Evolutionary conservation across 2,797 vertebrate genomes (phyloP).

Genomic region (Tapirus indicus): DNA sequence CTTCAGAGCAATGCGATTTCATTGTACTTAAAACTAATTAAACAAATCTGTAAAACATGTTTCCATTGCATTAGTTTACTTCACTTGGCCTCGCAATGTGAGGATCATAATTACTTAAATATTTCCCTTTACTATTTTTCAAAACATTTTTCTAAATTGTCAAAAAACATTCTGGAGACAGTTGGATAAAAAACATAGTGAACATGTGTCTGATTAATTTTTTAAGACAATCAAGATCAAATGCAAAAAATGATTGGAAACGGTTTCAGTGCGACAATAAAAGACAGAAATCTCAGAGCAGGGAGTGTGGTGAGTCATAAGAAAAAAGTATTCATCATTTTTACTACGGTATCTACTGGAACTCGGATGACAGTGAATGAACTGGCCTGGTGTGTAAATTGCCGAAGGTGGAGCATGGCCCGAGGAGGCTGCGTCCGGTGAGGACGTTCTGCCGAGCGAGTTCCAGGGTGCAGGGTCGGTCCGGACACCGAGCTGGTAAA

Average conservation of each 20-base stretch:
- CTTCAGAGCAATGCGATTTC: slow-evolving; percentile 73
- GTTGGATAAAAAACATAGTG: slow-evolving; percentile 85
- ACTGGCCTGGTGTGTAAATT: neutral
- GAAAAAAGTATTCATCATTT: slow-evolving; percentile 55
- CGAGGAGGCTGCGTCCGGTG: neutral
- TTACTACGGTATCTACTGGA: slow-evolving; percentile 48
- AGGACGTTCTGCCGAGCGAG: neutral
- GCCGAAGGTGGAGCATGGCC: neutral
- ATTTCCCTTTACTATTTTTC: slow-evolving; percentile 88
- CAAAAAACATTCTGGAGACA: slow-evolving; percentile 88
- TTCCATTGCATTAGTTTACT: slow-evolving; percentile 85
- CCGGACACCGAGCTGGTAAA: slow-evolving; percentile 85
- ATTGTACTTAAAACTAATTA: slow-evolving; percentile 87
- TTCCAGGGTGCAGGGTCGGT: neutral
- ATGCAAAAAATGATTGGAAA: slow-evolving; percentile 81
- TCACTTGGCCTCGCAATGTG: slow-evolving; percentile 83
- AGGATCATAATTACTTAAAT: slow-evolving; percentile 87
- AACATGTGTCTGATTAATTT: slow-evolving; percentile 90
- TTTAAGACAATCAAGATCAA: slow-evolving; percentile 88
- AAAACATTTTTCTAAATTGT: slow-evolving; percentile 88
- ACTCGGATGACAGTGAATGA: slow-evolving; percentile 8
- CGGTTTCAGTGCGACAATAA: slow-evolving; percentile 22
- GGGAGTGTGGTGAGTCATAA: slow-evolving; percentile 28
- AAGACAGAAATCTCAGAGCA: slow-evolving; percentile 56
- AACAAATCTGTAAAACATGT: slow-evolving; percentile 86